Evolutionary conservation across 2,113 vertebrate species (phyloP), one percentile per base, ranked within the genome.

Genomic region (Protobothrops flavoviridis): DNA sequence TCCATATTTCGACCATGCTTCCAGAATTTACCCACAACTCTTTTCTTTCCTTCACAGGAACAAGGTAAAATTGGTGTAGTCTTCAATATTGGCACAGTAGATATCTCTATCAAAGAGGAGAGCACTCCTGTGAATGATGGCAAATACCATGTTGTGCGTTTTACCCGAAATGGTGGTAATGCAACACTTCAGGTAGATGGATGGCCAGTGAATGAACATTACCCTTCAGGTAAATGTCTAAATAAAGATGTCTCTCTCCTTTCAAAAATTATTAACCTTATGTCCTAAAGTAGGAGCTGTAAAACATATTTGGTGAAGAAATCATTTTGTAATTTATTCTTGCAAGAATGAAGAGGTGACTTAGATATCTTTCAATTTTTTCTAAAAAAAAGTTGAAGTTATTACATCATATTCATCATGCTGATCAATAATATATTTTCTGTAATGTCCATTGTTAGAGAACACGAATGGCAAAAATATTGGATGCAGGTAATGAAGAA

Each of bases 1-100:
- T 17, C 13, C 39, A 69, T 52, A 50, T 59, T 57, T 56, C 17
- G 48, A 89, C 1, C 0, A 1, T 29, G 45, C n/a, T 90, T 90
- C 59, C 43, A 90, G 94, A 94, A 92, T 95, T 94, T n/a, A 74
- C 3, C 15, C 55, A 95, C 89, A 92, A 96, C 93, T 74, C 93
- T 96, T 92, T 93, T 69, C 90, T 93, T 95, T 97, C 91, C 89
- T 59, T 95, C 96, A 93, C 93, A 99, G 99, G 98, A 99, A 96
- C 99, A 99, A 97, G 99, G 99, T 85, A 99, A 99, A 97, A 99
- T 99, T 81, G 99, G 99, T 39, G 99, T 99, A 91, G 99, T 98
- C 26, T 99, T 99, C 97, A 99, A 99, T 97, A 99, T 99, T 29
- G 99, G 99, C 57, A 99, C 98, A 0, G 98, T 98, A 94, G 99